Conservation (phyloP, 1,140 invertebrate species). For the Cyphomyrmex costatus region DNA sequence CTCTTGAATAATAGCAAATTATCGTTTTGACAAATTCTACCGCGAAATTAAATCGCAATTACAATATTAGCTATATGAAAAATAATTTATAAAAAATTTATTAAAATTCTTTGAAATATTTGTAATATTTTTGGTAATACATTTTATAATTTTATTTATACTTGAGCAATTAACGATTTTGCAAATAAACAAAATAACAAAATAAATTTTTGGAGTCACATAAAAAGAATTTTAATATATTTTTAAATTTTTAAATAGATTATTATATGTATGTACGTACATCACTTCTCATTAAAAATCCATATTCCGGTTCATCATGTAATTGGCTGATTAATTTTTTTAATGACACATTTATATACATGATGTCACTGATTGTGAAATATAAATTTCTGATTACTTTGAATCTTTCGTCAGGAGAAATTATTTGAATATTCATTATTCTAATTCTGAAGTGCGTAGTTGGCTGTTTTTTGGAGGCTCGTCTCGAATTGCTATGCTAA, state of each 20-base stretch:
- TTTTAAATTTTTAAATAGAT: not conserved
- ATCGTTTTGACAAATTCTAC: constrained; percentile 13
- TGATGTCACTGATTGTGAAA: not conserved
- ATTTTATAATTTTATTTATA: not conserved
- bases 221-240: not conserved
- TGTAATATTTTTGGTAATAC: constrained; percentile 8
- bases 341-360: not conserved
- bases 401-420: constrained; percentile 4
- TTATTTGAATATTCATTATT: constrained; percentile 51
- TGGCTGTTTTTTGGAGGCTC: constrained; percentile 11
- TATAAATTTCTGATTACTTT: not conserved
- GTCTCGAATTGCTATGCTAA: not conserved
- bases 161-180: not conserved
- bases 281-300: not conserved
- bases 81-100: not conserved
- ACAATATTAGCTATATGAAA: not conserved
- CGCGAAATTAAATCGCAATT: not conserved
- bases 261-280: not conserved
- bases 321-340: not conserved
- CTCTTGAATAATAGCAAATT: constrained; percentile 4
- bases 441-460: not conserved
- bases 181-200: not conserved
- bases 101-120: not conserved
- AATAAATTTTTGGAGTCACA: not conserved
- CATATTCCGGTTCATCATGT: not conserved